Percentiles rank a stretch among this genome's conserved stretches.
phyloP scores from a whole-genome alignment of 2,888 invertebrate species.

The Ophion slaviceki region DNA sequence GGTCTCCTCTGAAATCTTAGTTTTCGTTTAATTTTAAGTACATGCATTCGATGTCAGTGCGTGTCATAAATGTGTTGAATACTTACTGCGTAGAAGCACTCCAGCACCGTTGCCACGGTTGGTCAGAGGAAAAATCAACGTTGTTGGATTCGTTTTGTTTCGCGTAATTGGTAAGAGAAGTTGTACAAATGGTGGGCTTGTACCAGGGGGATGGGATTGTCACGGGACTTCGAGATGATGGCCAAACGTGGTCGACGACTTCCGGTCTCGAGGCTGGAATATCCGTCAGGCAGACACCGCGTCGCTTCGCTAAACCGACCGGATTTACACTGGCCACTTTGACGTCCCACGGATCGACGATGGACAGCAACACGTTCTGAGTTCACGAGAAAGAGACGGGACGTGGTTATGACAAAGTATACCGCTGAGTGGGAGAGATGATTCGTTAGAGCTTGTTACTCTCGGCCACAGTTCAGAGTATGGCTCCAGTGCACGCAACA shows the following conservation, averaged over 20 bases:
- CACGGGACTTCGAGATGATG: slow-evolving; percentile 60
- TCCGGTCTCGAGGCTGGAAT: slow-evolving; percentile 59
- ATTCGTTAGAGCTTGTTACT: slow-evolving; percentile 75
- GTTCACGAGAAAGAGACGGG: slow-evolving; percentile 64
- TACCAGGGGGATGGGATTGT: slow-evolving; percentile 81
- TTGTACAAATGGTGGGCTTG: slow-evolving; percentile 72
- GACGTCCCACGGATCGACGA: slow-evolving; percentile 82
- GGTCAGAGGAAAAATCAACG: slow-evolving; percentile 27
- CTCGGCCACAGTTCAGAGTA: slow-evolving; percentile 45
- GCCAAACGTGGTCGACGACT: slow-evolving; percentile 52
- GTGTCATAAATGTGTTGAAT: neutral
- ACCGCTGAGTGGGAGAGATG: slow-evolving; percentile 69
- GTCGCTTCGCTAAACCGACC: slow-evolving; percentile 76
- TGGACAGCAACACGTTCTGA: slow-evolving; percentile 80
- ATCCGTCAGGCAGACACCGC: slow-evolving; percentile 73
- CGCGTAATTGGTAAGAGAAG: neutral
- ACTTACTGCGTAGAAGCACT: slow-evolving; percentile 64
- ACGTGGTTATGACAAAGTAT: slow-evolving; percentile 51
- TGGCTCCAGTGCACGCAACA: slow-evolving; percentile 35
- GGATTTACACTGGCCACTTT: slow-evolving; percentile 81
- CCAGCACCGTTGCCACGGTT: slow-evolving; percentile 61
- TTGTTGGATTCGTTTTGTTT: slow-evolving; percentile 33
- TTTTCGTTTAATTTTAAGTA: too few species aligned
- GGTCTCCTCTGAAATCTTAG: too few species aligned
- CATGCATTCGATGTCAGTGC: too few species aligned